phyloP scores from a whole-genome alignment of 1,140 invertebrate genomes.

The Ceratosolen fusciceps region DNA sequence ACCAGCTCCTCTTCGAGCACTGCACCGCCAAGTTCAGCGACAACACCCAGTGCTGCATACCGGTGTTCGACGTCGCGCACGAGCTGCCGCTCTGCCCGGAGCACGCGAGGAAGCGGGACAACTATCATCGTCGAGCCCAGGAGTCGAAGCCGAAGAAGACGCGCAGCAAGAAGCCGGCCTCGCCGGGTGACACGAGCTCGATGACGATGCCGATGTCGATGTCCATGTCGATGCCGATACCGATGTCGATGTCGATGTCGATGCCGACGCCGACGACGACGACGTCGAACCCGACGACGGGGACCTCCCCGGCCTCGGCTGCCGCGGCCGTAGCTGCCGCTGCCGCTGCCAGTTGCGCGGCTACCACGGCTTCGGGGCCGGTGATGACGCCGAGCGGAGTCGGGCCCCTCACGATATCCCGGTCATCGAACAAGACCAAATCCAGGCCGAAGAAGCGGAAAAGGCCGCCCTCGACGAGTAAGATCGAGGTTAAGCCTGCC shows the following conservation, averaged over 20 bases:
- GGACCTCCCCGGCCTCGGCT: too few species aligned
- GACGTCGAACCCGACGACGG: background rate
- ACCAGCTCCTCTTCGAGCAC: slow-evolving; percentile 89
- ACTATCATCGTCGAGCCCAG: slow-evolving; percentile 80
- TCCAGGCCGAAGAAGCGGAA: slow-evolving; percentile 82
- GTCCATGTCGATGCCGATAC: too few species aligned
- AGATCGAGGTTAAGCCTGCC: slow-evolving; percentile 50
- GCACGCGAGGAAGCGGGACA: slow-evolving; percentile 85
- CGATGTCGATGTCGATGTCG: background rate
- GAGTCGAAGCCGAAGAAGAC: slow-evolving; percentile 85
- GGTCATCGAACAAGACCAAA: slow-evolving; percentile 73
- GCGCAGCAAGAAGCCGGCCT: slow-evolving; percentile 83
- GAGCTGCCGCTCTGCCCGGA: slow-evolving; percentile 87
- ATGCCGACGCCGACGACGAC: background rate
- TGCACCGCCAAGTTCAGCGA: slow-evolving; percentile 91
- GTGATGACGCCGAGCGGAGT: too few species aligned
- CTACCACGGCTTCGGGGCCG: background rate
- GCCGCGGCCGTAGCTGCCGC: background rate
- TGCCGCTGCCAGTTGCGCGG: background rate
- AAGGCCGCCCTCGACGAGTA: slow-evolving; percentile 60
- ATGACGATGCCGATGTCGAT: background rate
- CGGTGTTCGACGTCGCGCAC: slow-evolving; percentile 88
- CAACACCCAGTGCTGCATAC: slow-evolving; percentile 89
- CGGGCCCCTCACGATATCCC: slow-evolving; percentile 65
- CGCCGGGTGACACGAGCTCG: slow-evolving; percentile 72